phyloP scores from a whole-genome alignment of 2,113 vertebrate genomes.

The Scolopax mira region DNA sequence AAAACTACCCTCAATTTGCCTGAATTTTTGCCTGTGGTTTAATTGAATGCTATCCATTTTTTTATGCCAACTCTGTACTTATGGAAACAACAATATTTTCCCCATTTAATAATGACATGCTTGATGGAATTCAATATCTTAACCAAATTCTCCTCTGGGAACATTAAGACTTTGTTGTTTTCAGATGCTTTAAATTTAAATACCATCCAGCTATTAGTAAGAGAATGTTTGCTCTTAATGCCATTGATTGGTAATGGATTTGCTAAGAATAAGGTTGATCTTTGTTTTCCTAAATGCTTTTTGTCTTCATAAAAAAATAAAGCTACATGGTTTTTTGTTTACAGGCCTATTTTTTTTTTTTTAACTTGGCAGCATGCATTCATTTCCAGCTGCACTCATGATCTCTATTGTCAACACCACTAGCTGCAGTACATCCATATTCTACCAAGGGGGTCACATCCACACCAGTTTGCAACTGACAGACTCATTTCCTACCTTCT shows the following conservation, averaged over 20 bases:
- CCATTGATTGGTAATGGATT: slow-evolving; percentile 14
- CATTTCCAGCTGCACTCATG: not conserved
- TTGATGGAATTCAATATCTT: slow-evolving; percentile 34
- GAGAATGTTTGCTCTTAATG: not conserved
- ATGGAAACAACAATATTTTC: slow-evolving; percentile 36
- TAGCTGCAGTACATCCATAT: slow-evolving; percentile 40
- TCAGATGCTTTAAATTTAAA: slow-evolving; percentile 18
- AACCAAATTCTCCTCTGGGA: slow-evolving; percentile 32
- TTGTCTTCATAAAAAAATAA: not conserved
- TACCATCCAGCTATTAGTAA: slow-evolving; percentile 23
- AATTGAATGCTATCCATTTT: slow-evolving; percentile 17
- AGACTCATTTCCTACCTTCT: slow-evolving; percentile 76
- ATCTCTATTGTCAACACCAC: not conserved
- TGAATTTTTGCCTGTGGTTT: not conserved
- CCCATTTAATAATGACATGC: slow-evolving; percentile 31
- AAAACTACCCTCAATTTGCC: slow-evolving; percentile 2
- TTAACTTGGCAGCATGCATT: not conserved
- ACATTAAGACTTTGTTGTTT: slow-evolving; percentile 27
- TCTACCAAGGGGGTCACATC: slow-evolving; percentile 54
- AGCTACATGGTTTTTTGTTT: not conserved
- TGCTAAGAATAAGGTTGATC: slow-evolving; percentile 1
- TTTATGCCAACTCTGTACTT: not conserved
- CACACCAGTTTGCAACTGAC: slow-evolving; percentile 57
- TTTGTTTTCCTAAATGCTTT: slow-evolving; percentile 27
- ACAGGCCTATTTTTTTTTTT: not conserved